Percentiles rank a stretch among this genome's conserved stretches.
These are phyloP conservation scores for Atrina japonica DNA, from an alignment of 2,888 invertebrate genomes.

Conservation along the genomic window DNA sequence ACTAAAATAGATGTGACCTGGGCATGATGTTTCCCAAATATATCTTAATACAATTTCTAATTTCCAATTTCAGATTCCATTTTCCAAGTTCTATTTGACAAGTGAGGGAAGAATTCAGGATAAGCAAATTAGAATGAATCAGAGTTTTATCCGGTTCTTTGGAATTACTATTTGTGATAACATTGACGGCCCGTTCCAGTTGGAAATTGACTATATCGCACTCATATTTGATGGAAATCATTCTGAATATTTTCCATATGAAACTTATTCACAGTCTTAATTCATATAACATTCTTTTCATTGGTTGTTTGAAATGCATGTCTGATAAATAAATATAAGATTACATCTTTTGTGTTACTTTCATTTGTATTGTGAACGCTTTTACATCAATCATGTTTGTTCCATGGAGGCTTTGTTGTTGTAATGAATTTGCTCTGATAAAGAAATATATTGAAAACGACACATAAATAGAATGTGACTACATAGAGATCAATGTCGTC, in stretches of 20 bases:
- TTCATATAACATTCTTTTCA: no score
- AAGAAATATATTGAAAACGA: no score
- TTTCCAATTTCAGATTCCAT: slow-evolving; percentile 87
- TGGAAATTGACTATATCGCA: slow-evolving; percentile 97
- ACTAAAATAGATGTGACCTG: background rate
- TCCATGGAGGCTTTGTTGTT: no score
- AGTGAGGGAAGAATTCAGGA: slow-evolving; percentile 94
- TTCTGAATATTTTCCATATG: slow-evolving; percentile 94
- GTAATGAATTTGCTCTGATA: no score
- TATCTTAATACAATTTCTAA: no score
- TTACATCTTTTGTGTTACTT: no score
- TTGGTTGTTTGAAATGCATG: no score
- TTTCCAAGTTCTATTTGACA: slow-evolving; percentile 93
- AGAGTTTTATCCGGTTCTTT: slow-evolving; percentile 86
- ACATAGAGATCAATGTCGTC: no score
- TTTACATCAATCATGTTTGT: no score
- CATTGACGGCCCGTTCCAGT: slow-evolving; percentile 90
- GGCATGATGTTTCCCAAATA: background rate
- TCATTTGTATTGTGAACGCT: no score
- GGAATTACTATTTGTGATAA: slow-evolving; percentile 92
- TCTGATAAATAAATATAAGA: no score
- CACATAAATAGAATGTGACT: no score
- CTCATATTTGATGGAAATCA: slow-evolving; percentile 90
- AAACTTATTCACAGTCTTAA: slow-evolving; percentile 86
- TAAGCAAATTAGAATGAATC: slow-evolving; percentile 85